Conservation (phyloP, 1,140 invertebrate genomes). For the Globodera ellingtonae region DNA sequence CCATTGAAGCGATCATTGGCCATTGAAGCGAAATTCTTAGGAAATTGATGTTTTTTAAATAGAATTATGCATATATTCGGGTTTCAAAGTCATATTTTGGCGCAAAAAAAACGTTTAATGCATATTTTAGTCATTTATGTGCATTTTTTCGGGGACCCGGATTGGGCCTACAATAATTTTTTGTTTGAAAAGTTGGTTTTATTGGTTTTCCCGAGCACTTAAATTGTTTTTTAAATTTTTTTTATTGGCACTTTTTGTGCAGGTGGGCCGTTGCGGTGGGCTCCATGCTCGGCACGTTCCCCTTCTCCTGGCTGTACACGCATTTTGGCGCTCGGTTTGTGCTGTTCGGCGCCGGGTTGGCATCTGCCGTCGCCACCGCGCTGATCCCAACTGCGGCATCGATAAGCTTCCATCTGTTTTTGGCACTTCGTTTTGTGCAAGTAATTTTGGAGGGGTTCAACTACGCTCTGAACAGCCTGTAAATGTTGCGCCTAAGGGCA, state of each 20-base stretch:
- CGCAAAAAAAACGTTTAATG: no score
- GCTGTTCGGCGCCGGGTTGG: slow-evolving; percentile 47
- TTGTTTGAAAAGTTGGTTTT: no score
- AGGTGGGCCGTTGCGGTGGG: slow-evolving; percentile 47
- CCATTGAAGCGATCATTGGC: no score
- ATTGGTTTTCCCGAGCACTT: no score
- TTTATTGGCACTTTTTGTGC: slow-evolving; percentile 4
- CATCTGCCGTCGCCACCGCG: slow-evolving; percentile 48
- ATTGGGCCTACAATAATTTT: no score
- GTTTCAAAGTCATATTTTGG: no score
- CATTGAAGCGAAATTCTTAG: no score
- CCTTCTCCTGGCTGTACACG: slow-evolving; percentile 43
- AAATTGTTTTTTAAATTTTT: no score
- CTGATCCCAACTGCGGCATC: slow-evolving; percentile 39
- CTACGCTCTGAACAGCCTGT: not conserved
- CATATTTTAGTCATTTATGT: no score
- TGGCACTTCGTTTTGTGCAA: slow-evolving; percentile 41
- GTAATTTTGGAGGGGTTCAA: slow-evolving; percentile 11
- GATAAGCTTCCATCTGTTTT: slow-evolving; percentile 33
- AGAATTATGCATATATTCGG: no score
- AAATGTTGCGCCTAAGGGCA: slow-evolving; percentile 3
- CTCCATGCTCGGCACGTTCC: slow-evolving; percentile 46
- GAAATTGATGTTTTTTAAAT: no score
- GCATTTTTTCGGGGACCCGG: no score
- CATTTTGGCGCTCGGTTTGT: slow-evolving; percentile 49